These are phyloP conservation scores for Zaprionus kolodkinae DNA, from an alignment of 1,140 invertebrate genomes.

Conservation along the genomic window DNA sequence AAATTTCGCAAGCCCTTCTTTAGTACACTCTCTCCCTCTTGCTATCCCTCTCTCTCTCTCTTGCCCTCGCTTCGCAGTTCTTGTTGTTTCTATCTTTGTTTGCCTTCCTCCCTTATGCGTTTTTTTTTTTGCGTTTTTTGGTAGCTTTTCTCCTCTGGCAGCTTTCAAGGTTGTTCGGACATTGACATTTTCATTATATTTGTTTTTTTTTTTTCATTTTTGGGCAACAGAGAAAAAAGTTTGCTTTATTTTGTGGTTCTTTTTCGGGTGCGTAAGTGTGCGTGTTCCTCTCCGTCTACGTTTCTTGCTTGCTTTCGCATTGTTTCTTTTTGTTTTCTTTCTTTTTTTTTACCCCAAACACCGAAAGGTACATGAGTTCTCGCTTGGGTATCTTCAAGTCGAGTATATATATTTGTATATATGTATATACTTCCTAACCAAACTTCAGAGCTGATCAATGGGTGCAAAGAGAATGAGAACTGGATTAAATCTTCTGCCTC, in stretches of 20 bases:
- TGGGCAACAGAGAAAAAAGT: constrained; percentile 52
- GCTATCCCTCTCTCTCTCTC: background rate
- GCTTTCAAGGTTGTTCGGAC: constrained; percentile 84
- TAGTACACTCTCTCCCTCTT: constrained; percentile 27
- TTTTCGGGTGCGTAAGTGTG: constrained; percentile 47
- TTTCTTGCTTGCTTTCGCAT: constrained; percentile 35
- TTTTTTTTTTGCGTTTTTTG: constrained; percentile 42
- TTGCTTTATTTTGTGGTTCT: constrained; percentile 24
- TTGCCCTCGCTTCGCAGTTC: constrained; percentile 5
- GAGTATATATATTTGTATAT: background rate
- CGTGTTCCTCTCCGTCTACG: constrained; percentile 22
- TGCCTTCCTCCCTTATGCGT: constrained; percentile 39
- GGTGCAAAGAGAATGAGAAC: background rate
- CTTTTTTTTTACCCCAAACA: background rate
- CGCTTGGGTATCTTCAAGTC: background rate
- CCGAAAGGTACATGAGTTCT: background rate
- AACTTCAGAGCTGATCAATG: background rate
- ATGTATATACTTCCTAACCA: background rate
- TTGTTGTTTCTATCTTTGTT: constrained; percentile 20
- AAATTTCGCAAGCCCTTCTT: constrained; percentile 70
- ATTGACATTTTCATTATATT: constrained; percentile 83
- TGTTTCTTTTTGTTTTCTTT: constrained; percentile 32
- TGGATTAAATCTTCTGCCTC: background rate
- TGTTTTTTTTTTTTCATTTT: constrained; percentile 59
- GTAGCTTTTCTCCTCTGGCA: constrained; percentile 81